A percentile compares a stretch with the other conserved stretches of the same genome.
Conservation (phyloP, 2,888 invertebrate genomes). For the Gari tellinella region DNA sequence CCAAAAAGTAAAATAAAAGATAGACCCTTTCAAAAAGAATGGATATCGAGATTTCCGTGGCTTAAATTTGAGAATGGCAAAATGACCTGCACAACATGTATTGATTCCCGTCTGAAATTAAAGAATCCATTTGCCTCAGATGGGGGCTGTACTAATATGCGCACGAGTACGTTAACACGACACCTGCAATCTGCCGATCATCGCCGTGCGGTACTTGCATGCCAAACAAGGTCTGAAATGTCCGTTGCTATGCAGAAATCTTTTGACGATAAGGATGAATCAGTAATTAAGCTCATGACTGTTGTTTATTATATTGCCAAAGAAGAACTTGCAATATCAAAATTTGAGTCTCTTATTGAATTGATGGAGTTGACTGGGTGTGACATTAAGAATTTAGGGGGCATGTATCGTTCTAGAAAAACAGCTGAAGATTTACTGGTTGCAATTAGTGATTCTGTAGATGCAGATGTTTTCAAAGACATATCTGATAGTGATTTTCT, state of each 20-base stretch:
- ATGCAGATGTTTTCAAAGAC: constrained; percentile 4
- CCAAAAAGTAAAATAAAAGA: too few species aligned
- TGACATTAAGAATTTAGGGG: constrained; percentile 11
- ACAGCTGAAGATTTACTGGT: constrained; percentile 10
- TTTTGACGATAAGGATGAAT: constrained; percentile 13
- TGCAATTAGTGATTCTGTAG: constrained; percentile 8
- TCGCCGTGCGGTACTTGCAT: not conserved
- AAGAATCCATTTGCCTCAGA: constrained; percentile 18
- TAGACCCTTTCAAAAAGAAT: too few species aligned
- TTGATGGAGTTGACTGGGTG: constrained; percentile 2
- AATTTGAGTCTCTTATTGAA: constrained; percentile 18
- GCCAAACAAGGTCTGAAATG: constrained; percentile 1
- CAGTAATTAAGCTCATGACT: constrained; percentile 6
- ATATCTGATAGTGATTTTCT: constrained; percentile 24
- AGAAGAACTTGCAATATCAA: constrained; percentile 7
- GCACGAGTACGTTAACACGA: not conserved
- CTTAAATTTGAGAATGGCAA: too few species aligned
- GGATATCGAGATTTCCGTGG: too few species aligned
- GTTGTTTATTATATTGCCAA: constrained; percentile 12
- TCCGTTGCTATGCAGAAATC: constrained; percentile 2
- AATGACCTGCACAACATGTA: too few species aligned
- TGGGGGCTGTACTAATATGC: constrained; percentile 9
- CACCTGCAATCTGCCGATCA: constrained; percentile 10
- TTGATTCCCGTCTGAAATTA: too few species aligned
- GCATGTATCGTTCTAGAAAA: constrained; percentile 12